Evolutionary conservation across 2,113 vertebrate genomes (phyloP).

Genomic region (Promerops cafer): DNA sequence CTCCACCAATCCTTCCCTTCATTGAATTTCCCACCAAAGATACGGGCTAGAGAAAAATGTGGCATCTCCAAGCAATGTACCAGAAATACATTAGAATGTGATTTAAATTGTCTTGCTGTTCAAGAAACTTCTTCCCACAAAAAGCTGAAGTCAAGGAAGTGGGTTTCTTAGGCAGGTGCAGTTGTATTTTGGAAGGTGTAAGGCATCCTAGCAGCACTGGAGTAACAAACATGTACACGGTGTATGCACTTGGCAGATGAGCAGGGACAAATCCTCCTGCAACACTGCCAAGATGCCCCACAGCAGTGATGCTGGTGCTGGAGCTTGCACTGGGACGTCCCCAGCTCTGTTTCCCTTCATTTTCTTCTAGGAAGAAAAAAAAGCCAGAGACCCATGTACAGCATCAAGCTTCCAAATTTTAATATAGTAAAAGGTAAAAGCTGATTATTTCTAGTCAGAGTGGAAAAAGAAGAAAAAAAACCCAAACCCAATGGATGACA

Average conservation of each 20-base stretch:
- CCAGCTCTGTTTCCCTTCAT: rapidly evolving
- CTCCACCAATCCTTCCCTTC: not conserved
- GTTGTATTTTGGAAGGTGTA: not conserved
- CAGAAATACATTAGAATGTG: not conserved
- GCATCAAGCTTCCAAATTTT: not conserved
- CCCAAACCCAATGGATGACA: not conserved
- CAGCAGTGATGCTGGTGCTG: not conserved
- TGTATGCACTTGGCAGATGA: not conserved
- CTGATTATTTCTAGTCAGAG: not conserved
- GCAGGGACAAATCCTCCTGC: not conserved
- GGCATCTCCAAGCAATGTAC: not conserved
- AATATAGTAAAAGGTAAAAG: not conserved
- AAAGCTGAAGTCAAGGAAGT: not conserved
- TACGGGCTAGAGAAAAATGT: rapidly evolving
- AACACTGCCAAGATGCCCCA: rapidly evolving
- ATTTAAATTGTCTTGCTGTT: not conserved
- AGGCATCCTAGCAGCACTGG: not conserved
- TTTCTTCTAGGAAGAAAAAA: not conserved
- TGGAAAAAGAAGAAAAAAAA: rapidly evolving
- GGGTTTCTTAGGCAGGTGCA: not conserved
- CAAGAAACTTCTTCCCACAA: not conserved
- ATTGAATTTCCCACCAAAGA: not conserved
- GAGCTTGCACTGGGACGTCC: not conserved
- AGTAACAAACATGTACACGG: rapidly evolving
- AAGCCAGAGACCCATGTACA: not conserved